Evolutionary conservation across 1,140 invertebrate genomes (phyloP), one percentile per base, ranked within the genome.

Genomic region (Drosophila sp.): DNA sequence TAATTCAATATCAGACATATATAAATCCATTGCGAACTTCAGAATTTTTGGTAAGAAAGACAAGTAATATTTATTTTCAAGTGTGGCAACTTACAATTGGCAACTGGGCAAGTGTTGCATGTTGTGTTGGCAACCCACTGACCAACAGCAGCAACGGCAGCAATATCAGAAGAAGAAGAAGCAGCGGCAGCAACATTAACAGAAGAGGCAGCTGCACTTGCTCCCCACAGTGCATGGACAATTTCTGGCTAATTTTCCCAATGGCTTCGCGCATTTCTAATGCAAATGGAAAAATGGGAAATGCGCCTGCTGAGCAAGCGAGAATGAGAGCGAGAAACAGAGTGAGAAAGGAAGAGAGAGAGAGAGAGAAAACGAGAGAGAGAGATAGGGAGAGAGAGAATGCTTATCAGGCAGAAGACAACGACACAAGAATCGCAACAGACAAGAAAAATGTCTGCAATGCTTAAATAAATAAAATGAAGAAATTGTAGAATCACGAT

Each of bases 391-490:
- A 53, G n/a, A 29, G n/a, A 29, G 29, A 41, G 45, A 65, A 41
- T 58, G 63, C 62, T 72, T 72, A 72, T 61, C 70, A 61, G 43
- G 25, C 43, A 14, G 14, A 36, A 61, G 50, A 51, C 58, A 70
- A 63, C 58, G 48, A 58, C 58, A 63, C 25, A 43, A 58, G 34
- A 48, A 51, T 41, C 32, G 32, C 56, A 16, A 38, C 45, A 67
- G 74, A 80, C 81, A 75, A 64, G 72, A 74, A 82, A 87, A 87
- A 87, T 87, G 78, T 87, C 67, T 61, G 78, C 79, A 79, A 87
- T 82, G 83, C 82, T 87, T 87, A 87, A 87, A 87, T 87, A 87
- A 87, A 87, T 87, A 87, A 87, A 87, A 87, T 79, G 83, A 76
- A 86, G 82, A 87, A 87, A 87, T 87, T 87, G 82, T 87, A 87